phyloP scores from a whole-genome alignment of 2,888 invertebrate species.

The Philaethria dido region DNA sequence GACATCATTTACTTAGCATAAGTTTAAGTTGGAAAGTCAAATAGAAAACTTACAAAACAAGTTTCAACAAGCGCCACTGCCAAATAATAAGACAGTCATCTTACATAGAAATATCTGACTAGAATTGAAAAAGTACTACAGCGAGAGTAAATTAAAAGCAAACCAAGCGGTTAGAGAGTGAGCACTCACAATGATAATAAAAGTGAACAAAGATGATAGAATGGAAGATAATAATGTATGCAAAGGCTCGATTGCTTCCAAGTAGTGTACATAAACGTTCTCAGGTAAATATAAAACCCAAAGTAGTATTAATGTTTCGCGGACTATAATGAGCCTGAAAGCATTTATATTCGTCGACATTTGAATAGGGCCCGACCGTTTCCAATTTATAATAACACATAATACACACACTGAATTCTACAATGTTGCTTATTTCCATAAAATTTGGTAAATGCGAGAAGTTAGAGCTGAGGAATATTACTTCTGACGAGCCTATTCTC shows the following conservation, averaged over 20 bases:
- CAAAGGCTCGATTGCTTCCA: conserved; percentile 17
- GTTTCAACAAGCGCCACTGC: conserved; percentile 22
- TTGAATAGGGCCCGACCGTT: conserved; percentile 55
- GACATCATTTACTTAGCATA: conserved; percentile 40
- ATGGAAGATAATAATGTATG: conserved; percentile 8
- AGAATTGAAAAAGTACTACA: conserved; percentile 22
- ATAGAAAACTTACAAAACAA: conserved; percentile 38
- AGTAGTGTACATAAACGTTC: conserved; percentile 6
- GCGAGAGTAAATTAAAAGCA: conserved; percentile 25
- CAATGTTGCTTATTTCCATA: conserved; percentile 50
- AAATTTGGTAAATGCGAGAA: conserved; percentile 44
- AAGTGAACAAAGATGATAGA: conserved; percentile 23
- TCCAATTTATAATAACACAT: conserved; percentile 51
- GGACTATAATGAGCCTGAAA: conserved; percentile 55
- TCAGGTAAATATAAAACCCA: conserved; percentile 14
- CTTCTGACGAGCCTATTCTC: conserved; percentile 35
- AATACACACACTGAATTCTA: conserved; percentile 44
- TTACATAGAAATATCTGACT: conserved; percentile 22
- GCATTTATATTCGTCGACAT: conserved; percentile 55
- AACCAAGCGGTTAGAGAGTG: conserved; percentile 19
- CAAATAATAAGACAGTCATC: conserved; percentile 29
- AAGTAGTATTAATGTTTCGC: conserved; percentile 35
- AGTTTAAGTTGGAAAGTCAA: conserved; percentile 37
- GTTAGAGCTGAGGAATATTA: conserved; percentile 34
- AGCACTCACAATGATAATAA: conserved; percentile 18